A percentile compares a stretch with the other conserved stretches of the same genome.
These are phyloP conservation scores for Mycteria americana DNA, from an alignment of 2,797 vertebrate species.

Conservation along the genomic window DNA sequence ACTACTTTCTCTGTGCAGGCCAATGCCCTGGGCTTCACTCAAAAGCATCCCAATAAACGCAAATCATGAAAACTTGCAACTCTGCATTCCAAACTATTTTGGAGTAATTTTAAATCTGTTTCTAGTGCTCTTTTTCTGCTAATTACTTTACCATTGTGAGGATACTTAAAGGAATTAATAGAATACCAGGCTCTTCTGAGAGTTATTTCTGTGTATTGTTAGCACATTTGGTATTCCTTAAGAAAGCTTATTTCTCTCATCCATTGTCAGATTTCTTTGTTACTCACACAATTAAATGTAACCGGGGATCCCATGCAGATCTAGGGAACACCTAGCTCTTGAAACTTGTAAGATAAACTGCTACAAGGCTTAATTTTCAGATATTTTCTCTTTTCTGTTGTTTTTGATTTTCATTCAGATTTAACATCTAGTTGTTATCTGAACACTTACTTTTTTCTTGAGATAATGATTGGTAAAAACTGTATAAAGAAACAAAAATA, in stretches of 20 bases:
- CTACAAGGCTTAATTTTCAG: background rate
- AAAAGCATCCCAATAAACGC: background rate
- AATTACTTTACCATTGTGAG: background rate
- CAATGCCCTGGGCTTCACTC: background rate
- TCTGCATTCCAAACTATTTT: background rate
- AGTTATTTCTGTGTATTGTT: background rate
- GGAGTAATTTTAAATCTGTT: background rate
- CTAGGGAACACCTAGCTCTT: background rate
- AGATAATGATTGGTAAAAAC: background rate
- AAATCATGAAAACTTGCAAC: background rate
- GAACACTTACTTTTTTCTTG: background rate
- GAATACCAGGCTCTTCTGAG: background rate
- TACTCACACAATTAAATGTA: background rate
- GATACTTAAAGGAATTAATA: background rate
- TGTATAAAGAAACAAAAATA: background rate
- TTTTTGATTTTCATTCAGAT: background rate
- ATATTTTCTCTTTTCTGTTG: background rate
- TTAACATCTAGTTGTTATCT: background rate
- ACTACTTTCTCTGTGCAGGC: background rate
- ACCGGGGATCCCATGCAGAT: background rate
- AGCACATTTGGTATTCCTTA: background rate
- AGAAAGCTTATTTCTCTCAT: background rate
- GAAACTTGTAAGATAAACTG: background rate
- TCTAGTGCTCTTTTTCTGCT: background rate
- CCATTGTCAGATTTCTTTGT: background rate